These are phyloP conservation scores for Ariolimax columbianus DNA, from an alignment of 2,888 invertebrate genomes.

Conservation along the genomic window DNA sequence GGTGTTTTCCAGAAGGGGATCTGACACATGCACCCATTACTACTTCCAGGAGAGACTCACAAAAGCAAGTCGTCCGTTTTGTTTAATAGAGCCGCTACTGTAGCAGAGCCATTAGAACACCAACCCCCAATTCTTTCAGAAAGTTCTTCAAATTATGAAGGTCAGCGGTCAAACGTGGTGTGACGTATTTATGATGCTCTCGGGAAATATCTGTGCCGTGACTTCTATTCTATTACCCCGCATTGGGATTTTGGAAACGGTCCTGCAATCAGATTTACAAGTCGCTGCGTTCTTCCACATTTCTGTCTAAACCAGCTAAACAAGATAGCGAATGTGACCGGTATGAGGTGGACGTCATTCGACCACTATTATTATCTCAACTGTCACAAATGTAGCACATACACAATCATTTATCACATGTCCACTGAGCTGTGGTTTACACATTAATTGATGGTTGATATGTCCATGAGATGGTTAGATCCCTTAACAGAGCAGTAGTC, in stretches of 20 bases:
- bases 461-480: too few relatives aligned
- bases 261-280: constrained; percentile 10
- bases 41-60: not conserved
- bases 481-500: too few relatives aligned
- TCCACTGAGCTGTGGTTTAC: too few relatives aligned
- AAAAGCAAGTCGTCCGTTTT: not conserved
- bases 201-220: constrained; percentile 12
- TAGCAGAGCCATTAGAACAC: not conserved
- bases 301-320: not conserved
- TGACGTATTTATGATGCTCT: constrained; percentile 36
- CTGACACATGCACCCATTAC: not conserved
- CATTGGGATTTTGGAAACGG: not conserved
- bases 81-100: not conserved
- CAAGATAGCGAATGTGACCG: too few relatives aligned
- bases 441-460: too few relatives aligned
- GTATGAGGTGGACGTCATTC: too few relatives aligned
- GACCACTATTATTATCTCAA: too few relatives aligned
- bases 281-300: not conserved
- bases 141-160: constrained; percentile 9
- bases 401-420: too few relatives aligned
- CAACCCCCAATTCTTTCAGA: not conserved
- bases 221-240: not conserved
- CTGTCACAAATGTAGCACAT: too few relatives aligned
- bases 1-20: not conserved
- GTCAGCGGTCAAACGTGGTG: constrained; percentile 20